Evolutionary conservation across 1,140 invertebrate species (phyloP), one percentile per base, ranked within the genome.

Genomic region (Drosophila kanapiae): DNA sequence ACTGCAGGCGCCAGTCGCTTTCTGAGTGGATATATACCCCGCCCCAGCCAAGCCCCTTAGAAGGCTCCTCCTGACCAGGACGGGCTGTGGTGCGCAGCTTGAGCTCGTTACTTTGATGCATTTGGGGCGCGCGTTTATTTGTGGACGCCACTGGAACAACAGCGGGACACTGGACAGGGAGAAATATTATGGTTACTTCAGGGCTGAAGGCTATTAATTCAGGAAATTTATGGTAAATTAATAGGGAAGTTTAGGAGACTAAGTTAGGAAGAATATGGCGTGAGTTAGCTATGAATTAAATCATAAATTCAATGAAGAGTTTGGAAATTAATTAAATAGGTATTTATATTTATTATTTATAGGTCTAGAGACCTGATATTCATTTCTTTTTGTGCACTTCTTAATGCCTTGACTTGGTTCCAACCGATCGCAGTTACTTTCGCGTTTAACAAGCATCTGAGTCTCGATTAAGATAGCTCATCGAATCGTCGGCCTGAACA

Each of bases 61-160:
- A 16, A 49, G 42, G 37, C 53, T 31, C 31, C 65, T 42, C 43
- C n/a, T 37, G 75, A 43, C 45, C 51, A 48, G 65, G 49, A 74
- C 75, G 47, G 56, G 63, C 82, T 90, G 86, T 68, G 80, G 65
- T 70, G 69, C 87, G 76, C 91, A 92, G 91, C 91, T 88, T 87
- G 91, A 91, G 91, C 76, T 85, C 81, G 86, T 88, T 91, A 86
- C 82, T 92, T 81, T 92, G 91, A 92, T 92, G 91, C 86, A 92
- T 92, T 91, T 76, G 82, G 76, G 79, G 64, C 70, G 72, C 72
- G 81, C 63, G 85, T 91, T 91, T 84, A 91, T 91, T 91, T 91
- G 90, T 85, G 76, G 78, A 90, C 67, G 76, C 67, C 64, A 74
- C 80, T 77, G 68, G 47, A 37, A 33, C 82, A 81, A 70, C 87